A percentile compares a stretch with the other conserved stretches of the same genome.
phyloP scores from a whole-genome alignment of 2,797 vertebrate genomes.

The Taeniopygia guttata region DNA sequence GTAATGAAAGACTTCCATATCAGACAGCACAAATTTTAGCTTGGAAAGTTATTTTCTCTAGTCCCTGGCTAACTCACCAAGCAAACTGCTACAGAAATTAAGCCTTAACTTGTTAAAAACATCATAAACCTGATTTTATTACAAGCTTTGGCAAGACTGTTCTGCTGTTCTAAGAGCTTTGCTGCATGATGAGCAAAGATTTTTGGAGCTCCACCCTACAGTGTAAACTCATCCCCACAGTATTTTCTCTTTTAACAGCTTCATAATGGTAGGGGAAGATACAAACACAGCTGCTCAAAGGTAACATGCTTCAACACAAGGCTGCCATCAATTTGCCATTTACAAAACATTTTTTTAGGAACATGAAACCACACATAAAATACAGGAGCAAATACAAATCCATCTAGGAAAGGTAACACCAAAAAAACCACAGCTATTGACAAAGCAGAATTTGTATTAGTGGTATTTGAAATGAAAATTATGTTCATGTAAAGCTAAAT shows the following conservation, averaged over 20 bases:
- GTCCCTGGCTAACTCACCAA: background rate
- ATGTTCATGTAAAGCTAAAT: background rate
- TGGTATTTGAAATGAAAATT: background rate
- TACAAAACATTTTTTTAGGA: background rate
- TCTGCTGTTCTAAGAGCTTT: conserved; percentile 22
- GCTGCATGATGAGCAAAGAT: background rate
- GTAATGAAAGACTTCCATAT: background rate
- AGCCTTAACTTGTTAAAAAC: conserved; percentile 50
- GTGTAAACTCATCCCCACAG: background rate
- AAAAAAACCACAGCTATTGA: background rate
- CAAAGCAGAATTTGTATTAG: background rate
- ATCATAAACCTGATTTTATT: conserved; percentile 25
- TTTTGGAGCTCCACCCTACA: conserved; percentile 35
- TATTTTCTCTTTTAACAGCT: conserved; percentile 30
- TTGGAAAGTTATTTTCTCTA: background rate
- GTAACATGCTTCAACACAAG: background rate
- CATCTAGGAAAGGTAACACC: background rate
- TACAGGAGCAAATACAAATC: background rate
- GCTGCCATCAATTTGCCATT: background rate
- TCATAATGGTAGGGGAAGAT: background rate
- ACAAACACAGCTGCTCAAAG: conserved; percentile 36
- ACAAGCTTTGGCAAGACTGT: conserved; percentile 34
- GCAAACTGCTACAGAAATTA: conserved; percentile 39
- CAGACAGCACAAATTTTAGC: background rate
- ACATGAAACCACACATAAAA: background rate